A percentile compares a stretch with the other conserved stretches of the same genome.
Conservation (phyloP, 2,113 vertebrate genomes). For the Corythornis madagascariensis region DNA sequence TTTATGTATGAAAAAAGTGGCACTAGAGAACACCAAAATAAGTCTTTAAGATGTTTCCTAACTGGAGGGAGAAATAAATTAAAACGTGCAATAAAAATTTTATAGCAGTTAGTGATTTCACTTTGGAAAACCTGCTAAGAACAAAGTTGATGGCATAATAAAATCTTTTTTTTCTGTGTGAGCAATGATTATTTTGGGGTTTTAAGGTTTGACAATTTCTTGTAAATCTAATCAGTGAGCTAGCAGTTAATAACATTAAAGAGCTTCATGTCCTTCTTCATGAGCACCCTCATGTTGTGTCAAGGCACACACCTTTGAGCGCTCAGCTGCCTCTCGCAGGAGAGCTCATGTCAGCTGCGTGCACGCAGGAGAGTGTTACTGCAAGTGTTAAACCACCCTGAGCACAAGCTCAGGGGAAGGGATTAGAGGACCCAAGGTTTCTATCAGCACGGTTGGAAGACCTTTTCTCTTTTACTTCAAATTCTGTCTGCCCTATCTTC, state of each 20-base stretch:
- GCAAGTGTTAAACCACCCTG: neutral
- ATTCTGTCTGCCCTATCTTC: neutral
- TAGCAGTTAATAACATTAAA: constrained; percentile 73
- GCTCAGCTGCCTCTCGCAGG: neutral
- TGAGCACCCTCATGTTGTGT: neutral
- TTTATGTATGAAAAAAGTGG: constrained; percentile 49
- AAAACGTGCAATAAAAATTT: constrained; percentile 72
- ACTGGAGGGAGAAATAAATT: constrained; percentile 74
- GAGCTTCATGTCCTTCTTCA: constrained; percentile 45
- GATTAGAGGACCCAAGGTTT: neutral
- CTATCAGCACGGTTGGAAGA: neutral
- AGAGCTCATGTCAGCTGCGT: neutral
- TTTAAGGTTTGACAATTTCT: constrained; percentile 69
- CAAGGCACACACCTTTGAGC: neutral
- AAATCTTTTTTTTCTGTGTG: constrained; percentile 47
- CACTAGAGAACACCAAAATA: constrained; percentile 55
- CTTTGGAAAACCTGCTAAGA: constrained; percentile 67
- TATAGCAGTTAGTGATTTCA: constrained; percentile 69
- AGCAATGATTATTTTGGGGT: constrained; percentile 70
- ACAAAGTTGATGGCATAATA: constrained; percentile 74
- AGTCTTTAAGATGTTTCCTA: constrained; percentile 54
- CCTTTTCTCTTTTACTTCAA: neutral
- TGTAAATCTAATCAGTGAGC: constrained; percentile 70
- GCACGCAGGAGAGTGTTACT: neutral
- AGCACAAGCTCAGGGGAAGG: neutral